phyloP scores from a whole-genome alignment of 2,797 vertebrate genomes.

The Meda fulgida region DNA sequence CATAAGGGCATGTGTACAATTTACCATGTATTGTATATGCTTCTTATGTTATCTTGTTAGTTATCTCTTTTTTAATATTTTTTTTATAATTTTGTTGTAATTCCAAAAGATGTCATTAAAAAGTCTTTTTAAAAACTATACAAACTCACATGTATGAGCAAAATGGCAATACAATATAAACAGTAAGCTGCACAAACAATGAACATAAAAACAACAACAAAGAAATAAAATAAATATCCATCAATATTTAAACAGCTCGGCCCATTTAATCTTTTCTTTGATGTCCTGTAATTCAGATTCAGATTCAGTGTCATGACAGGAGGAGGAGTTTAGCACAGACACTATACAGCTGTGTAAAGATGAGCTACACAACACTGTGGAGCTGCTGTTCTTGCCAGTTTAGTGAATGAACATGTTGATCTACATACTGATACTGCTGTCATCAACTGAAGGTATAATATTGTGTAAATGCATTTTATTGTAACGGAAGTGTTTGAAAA shows the following conservation, averaged over 20 bases:
- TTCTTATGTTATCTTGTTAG: background rate
- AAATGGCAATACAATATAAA: background rate
- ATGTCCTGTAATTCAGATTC: background rate
- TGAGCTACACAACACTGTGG: background rate
- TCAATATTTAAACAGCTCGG: background rate
- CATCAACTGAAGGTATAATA: background rate
- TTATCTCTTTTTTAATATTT: background rate
- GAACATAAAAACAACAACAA: background rate
- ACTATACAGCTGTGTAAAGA: background rate
- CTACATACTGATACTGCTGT: background rate
- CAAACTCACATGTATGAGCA: background rate
- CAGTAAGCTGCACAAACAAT: background rate
- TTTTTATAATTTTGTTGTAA: too few relatives aligned
- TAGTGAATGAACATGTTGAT: background rate
- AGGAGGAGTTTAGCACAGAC: conserved; percentile 1
- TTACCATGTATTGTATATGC: background rate
- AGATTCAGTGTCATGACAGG: background rate
- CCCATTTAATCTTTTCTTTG: background rate
- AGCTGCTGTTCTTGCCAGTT: background rate
- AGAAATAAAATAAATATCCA: too few relatives aligned
- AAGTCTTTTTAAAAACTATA: background rate
- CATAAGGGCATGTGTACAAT: background rate
- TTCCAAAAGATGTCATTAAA: too few relatives aligned
- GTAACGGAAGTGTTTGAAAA: background rate
- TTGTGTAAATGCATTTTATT: background rate